These are phyloP conservation scores for Sericinus montela DNA, from an alignment of 2,888 invertebrate species.

Conservation along the genomic window DNA sequence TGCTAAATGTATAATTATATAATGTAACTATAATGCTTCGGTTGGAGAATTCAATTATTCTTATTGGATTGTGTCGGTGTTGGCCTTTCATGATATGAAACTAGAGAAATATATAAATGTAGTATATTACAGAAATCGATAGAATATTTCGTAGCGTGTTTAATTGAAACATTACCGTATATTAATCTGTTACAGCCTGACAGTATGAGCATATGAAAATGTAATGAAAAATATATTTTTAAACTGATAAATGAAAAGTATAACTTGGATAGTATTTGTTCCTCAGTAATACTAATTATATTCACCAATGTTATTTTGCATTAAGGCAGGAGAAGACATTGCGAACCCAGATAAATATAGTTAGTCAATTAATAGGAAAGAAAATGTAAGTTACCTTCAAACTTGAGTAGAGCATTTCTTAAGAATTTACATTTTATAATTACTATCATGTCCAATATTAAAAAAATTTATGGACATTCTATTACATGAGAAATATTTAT, in stretches of 20 bases:
- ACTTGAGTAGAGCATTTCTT: too few species aligned
- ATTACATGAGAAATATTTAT: too few species aligned
- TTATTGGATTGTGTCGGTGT: not conserved
- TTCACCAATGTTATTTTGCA: slow-evolving; percentile 11
- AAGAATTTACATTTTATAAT: too few species aligned
- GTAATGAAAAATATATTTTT: slow-evolving; percentile 29
- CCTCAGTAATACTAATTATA: slow-evolving; percentile 8
- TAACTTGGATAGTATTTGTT: slow-evolving; percentile 26
- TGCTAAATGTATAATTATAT: too few species aligned
- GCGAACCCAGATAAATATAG: not conserved
- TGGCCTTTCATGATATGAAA: not conserved
- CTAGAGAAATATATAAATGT: slow-evolving; percentile 19
- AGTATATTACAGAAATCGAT: not conserved
- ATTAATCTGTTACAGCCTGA: slow-evolving; percentile 56
- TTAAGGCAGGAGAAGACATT: slow-evolving; percentile 8
- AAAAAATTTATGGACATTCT: too few species aligned
- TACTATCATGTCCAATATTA: too few species aligned
- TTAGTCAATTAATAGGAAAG: too few species aligned
- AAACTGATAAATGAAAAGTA: slow-evolving; percentile 31
- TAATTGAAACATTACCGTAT: slow-evolving; percentile 29
- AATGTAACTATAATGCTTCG: not conserved
- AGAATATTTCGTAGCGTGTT: slow-evolving; percentile 2
- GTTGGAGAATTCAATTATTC: not conserved
- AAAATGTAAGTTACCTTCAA: too few species aligned
- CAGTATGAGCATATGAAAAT: slow-evolving; percentile 56